Conservation (phyloP, 1,140 invertebrate species). For the Leptinotarsa texana region DNA sequence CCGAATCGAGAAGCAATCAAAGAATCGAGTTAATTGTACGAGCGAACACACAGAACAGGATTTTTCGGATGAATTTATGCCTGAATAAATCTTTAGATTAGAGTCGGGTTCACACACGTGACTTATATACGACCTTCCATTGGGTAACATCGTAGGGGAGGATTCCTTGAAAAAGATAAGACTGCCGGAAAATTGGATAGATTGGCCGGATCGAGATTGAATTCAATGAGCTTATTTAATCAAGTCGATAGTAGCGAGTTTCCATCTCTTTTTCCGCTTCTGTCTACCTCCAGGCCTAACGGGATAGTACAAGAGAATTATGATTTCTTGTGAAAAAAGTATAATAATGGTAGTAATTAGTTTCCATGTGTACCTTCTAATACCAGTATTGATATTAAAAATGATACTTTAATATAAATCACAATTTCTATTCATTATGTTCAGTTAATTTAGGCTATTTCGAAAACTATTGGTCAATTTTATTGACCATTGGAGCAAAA, state of each 20-base stretch:
- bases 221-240: constrained; percentile 54
- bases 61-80: constrained; percentile 32
- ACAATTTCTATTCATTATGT: no score
- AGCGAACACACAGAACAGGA: constrained; percentile 13
- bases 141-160: constrained; percentile 50
- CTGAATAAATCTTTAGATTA: constrained; percentile 35
- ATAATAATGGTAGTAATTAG: no score
- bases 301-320: background rate
- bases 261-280: constrained; percentile 17
- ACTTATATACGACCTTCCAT: constrained; percentile 43
- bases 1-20: background rate
- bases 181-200: constrained; percentile 52
- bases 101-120: constrained; percentile 42
- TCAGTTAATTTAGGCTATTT: no score
- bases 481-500: no score
- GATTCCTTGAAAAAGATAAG: constrained; percentile 49
- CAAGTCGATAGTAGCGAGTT: constrained; percentile 44
- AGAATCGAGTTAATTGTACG: constrained; percentile 13
- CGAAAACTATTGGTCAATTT: no score
- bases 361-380: no score
- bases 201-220: constrained; percentile 48
- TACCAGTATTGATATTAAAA: no score
- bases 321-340: no score
- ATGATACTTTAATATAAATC: no score
- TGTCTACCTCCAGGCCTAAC: background rate